Evolutionary conservation across 2,113 vertebrate genomes (phyloP), one percentile per base, ranked within the genome.

Genomic region (Hippolais icterina): DNA sequence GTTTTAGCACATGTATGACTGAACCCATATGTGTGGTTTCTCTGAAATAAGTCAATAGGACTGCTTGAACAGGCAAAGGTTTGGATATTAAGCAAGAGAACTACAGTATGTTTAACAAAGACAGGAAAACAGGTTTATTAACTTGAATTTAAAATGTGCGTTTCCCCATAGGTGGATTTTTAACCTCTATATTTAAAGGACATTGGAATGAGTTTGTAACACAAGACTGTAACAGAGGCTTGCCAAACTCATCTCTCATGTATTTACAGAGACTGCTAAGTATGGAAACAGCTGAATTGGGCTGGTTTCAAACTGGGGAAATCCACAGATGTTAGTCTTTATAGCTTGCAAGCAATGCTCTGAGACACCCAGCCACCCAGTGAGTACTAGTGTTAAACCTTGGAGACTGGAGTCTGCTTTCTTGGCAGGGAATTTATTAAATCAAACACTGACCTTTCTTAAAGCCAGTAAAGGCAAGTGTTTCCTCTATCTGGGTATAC

Each of bases 361-460:
- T 54, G 72, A 83, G 84, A 57, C 66, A 83, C 70, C 49, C 69
- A 95, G 70, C 77, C 46, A 90, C 78, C 49, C 59, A 83, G 54
- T 1, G 24, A 93, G 50, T 83, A 39, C 49, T 85, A 74, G 56
- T 79, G 65, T 87, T 95, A 94, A 94, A 90, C 35, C 46, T 93
- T 80, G 91, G 90, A 95, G 82, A 96, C 83, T 6, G 39, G 41
- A 95, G 75, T 64, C 76, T 68, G 71, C 79, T 93, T 90, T 86
- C 93, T 74, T 93, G 94, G 88, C 90, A 96, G 95, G 88, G 52
- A 77, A 93, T 93, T 93, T 88, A 93, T 96, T 87, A 90, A 94
- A 96, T 90, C 82, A 96, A 90, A 77, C 52, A 47, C 47, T 88
- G 83, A 95, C 87, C 75, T 94, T 96, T 96, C 94, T 83, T 83